Evolutionary conservation across 2,888 invertebrate genomes (phyloP).

Genomic region (Eristalinus aeneus): DNA sequence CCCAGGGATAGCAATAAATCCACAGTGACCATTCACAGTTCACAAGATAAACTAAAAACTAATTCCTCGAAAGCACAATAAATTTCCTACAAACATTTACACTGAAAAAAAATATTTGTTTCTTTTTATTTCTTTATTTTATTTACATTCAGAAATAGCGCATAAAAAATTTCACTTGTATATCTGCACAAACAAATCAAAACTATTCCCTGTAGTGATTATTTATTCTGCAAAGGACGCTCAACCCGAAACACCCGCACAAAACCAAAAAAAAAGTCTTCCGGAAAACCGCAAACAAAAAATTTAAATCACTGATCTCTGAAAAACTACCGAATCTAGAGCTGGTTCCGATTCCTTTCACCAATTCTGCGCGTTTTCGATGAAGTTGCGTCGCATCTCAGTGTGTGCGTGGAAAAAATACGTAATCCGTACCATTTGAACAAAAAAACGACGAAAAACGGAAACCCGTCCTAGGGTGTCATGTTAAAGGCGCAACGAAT

Average conservation of each 20-base stretch:
- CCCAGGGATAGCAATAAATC: neutral
- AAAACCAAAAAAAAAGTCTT: neutral
- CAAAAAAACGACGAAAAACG: constrained; percentile 22
- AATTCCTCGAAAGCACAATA: too few species aligned
- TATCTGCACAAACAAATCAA: neutral
- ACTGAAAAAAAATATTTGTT: neutral
- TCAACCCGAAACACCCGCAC: neutral
- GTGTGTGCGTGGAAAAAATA: constrained; percentile 14
- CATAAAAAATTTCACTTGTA: neutral
- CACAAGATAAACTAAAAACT: too few species aligned
- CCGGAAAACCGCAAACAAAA: neutral
- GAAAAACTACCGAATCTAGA: neutral
- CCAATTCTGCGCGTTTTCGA: neutral
- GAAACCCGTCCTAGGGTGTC: constrained; percentile 66
- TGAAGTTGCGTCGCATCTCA: neutral
- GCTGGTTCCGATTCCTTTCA: neutral
- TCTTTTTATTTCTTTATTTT: neutral
- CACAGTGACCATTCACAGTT: neutral
- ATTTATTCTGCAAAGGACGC: neutral
- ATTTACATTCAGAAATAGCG: neutral
- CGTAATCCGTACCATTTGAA: constrained; percentile 5
- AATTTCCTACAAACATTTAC: too few species aligned
- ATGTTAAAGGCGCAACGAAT: constrained; percentile 73
- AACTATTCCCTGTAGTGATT: neutral
- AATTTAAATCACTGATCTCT: neutral